Evolutionary conservation across 2,113 vertebrate species (phyloP).

Genomic region (Misgurnus mizolepis): DNA sequence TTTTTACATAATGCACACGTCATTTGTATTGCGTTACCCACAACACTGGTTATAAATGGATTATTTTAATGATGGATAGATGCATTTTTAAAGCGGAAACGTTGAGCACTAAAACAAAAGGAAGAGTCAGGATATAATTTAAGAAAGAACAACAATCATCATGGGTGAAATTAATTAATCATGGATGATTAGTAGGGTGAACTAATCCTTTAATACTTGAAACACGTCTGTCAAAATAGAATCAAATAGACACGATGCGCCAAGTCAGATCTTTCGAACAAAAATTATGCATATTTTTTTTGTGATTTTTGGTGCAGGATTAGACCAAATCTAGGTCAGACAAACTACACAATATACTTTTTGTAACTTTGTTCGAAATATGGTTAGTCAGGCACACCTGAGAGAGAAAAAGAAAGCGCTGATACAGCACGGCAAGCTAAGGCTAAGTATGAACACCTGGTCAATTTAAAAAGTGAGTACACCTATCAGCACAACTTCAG

Average conservation of each 20-base stretch:
- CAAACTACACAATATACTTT: conserved; percentile 24
- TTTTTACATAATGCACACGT: no score
- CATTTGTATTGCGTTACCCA: no score
- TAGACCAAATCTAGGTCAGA: conserved; percentile 14
- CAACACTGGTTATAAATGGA: no score
- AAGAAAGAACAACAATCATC: no score
- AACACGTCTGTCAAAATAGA: background rate
- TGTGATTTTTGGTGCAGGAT: background rate
- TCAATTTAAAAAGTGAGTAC: conserved; percentile 11
- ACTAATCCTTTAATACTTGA: conserved; percentile 5
- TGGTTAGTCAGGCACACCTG: conserved; percentile 41
- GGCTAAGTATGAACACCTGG: conserved; percentile 34
- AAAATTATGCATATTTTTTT: no score
- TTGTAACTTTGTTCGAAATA: conserved; percentile 15
- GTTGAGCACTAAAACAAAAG: no score
- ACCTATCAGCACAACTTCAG: conserved; percentile 3
- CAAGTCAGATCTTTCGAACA: background rate
- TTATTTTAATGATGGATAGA: no score
- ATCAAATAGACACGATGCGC: background rate
- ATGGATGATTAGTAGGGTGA: no score
- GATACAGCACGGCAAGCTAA: conserved; percentile 36
- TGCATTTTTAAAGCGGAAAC: no score
- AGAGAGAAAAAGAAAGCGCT: conserved; percentile 39
- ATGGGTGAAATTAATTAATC: no score
- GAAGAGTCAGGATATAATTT: no score